These are phyloP conservation scores for Brachystomella parvula DNA, from an alignment of 1,140 invertebrate genomes.

Conservation along the genomic window DNA sequence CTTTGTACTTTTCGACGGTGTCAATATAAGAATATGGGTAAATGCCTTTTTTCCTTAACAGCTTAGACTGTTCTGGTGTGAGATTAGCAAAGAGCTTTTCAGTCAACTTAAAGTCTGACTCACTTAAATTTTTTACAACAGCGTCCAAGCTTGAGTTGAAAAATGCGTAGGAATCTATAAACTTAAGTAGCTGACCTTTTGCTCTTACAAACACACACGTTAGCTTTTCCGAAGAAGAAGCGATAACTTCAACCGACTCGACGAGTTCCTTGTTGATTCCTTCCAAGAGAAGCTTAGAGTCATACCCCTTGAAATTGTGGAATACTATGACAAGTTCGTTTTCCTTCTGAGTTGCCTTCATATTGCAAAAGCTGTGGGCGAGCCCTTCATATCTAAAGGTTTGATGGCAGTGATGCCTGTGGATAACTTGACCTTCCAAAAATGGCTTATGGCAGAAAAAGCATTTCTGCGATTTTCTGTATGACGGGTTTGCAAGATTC, in stretches of 20 bases:
- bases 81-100: background rate
- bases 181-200: background rate
- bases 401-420: background rate
- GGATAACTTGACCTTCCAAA: background rate
- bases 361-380: background rate
- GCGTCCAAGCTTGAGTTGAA: background rate
- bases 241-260: background rate
- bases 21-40: constrained; percentile 20
- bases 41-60: constrained; percentile 3
- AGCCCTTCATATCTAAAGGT: background rate
- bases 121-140: background rate
- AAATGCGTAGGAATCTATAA: constrained; percentile 6
- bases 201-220: background rate
- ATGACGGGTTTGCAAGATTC: background rate
- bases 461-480: background rate
- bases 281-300: background rate
- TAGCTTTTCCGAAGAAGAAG: background rate
- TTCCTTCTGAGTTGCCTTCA: background rate
- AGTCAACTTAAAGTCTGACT: background rate
- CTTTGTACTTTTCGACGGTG: constrained; percentile 25
- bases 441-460: constrained; percentile 16
- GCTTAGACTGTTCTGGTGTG: background rate
- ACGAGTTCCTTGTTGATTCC: background rate
- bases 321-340: background rate
- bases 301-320: constrained; percentile 3